phyloP scores from a whole-genome alignment of 2,888 invertebrate genomes.

The Fragum sueziense region DNA sequence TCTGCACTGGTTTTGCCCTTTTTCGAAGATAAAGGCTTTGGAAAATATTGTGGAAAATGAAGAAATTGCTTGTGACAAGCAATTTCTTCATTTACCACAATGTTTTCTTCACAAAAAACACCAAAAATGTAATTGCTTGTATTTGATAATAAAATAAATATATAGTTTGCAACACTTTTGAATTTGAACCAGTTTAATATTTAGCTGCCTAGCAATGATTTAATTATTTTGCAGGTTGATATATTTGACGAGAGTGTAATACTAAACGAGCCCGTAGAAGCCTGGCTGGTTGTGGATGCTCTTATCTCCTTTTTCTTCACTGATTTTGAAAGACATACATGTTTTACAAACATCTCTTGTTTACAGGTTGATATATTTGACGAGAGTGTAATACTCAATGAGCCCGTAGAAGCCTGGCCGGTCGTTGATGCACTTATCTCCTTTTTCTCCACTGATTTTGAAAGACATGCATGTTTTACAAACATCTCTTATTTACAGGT shows the following conservation, averaged over 20 bases:
- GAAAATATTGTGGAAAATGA: too few species aligned
- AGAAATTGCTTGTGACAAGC: not conserved
- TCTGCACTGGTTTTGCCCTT: conserved; percentile 99
- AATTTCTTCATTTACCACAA: conserved; percentile 7
- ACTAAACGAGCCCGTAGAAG: conserved; percentile 96
- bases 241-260: conserved; percentile 98
- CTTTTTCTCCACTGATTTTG: conserved; percentile 99
- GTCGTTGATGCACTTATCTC: conserved; percentile 98
- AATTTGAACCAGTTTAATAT: too few species aligned
- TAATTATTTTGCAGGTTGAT: conserved; percentile 87
- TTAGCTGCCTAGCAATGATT: too few species aligned
- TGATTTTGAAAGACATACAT: conserved; percentile 98
- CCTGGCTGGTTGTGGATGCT: conserved; percentile 99
- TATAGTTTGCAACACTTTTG: too few species aligned
- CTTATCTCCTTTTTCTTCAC: conserved; percentile 99
- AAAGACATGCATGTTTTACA: too few species aligned
- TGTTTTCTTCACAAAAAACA: too few species aligned
- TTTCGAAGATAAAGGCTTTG: too few species aligned
- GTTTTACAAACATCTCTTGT: too few species aligned
- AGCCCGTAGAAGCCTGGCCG: conserved; percentile 99
- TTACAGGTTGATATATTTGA: conserved; percentile 92
- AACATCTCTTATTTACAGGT: too few species aligned
- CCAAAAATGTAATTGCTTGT: too few species aligned
- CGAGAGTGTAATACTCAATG: conserved; percentile 97
- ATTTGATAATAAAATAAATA: too few species aligned